Base-by-base conservation (phyloP, 2,113 vertebrate species). In the Hypomesus transpacificus region DNA sequence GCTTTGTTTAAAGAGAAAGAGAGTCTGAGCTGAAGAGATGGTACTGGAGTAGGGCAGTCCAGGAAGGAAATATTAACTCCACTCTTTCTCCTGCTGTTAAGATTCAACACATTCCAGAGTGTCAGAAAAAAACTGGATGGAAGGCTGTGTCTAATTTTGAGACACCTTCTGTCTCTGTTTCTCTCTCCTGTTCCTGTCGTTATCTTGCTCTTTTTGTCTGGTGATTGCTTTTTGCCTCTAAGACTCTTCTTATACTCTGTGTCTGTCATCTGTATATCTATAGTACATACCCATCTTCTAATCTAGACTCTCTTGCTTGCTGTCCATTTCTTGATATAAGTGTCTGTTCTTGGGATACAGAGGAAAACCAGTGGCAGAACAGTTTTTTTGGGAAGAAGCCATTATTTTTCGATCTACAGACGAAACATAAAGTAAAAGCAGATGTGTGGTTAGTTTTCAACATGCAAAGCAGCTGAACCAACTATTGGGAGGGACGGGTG, bases 401-500 rank as follows among this genome's bases (percentile, higher is more conserved):
- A 64, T 63, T 85, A 66, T 81, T 53, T 83, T 89, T 58, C 84
- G 89, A 89, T 87, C 9, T 52, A 50, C 61, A 67, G 51, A 53
- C 65, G 80, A 84, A 83, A 87, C 83, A 87, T 74, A 79, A 89
- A 88, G 77, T 61, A 78, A 81, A 87, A 89, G 83, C 91, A 92
- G 87, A 93, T 92, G 91, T 87, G 62, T 86, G 81, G 72, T 76
- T 89, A 84, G 76, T 86, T 86, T 87, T 85, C 91, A 75, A 88
- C 82, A 89, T 91, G 83, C 89, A 89, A 91, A 91, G 87, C 92
- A 93, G 87, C 91, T 91, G 91, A 91, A 88, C 87, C 90, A 93
- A 91, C 91, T 89, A 90, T 85, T 81, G 11, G 39, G 14, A 69
- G 78, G 77, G 82, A 89, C 85, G 84, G 84, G 82, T 70, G 52